Evolutionary conservation across 2,888 invertebrate species (phyloP), one percentile per base, ranked within the genome.

Genomic region (Ptychoptera contaminata): DNA sequence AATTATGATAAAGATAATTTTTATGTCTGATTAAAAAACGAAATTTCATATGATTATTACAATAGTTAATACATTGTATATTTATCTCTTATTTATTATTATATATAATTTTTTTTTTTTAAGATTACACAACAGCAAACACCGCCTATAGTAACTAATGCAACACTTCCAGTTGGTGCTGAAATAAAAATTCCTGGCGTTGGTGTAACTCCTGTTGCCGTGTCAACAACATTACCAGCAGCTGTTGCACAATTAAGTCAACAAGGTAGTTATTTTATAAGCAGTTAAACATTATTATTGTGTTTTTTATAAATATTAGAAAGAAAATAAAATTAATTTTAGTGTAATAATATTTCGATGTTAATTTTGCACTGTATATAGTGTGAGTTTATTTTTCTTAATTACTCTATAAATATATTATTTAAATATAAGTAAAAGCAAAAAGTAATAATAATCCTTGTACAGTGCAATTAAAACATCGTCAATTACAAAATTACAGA

Each of bases 181-280:
- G 74, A 77, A 64, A 73, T 76, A 42, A 76, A 76, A 59, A 71
- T 76, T 50, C 67, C 74, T 42, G 72, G 72, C 11, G 67, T 71
- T 49, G 72, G 73, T 44, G 69, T 66, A 43, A 74, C 76, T 37
- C 72, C 76, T 11, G 69, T 77, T 45, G 73, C 78, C 11, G 70
- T 74, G 32, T 71, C 76, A 23, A 72, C 75, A 2, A 67, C 70
- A 41, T 58, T 77, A 48, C 75, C 77, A 40, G 72, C 76, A 42
- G 72, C 75, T 43, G 74, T 77, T 48, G 71, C 74, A 44, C 75
- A 77, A 56, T 66, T 76, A 48, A 68, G 63, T 49, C 72, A 72
- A 55, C 73, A 73, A 69, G 74, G 74, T 74, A 63, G 58, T 23
- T 23, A 23, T 23, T 23, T 23, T 5, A 5, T 23, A 23, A 23